Percentiles rank a stretch among this genome's conserved stretches.
Evolutionary conservation across 2,888 invertebrate genomes (phyloP).

Genomic region (Brachypterus glaber): DNA sequence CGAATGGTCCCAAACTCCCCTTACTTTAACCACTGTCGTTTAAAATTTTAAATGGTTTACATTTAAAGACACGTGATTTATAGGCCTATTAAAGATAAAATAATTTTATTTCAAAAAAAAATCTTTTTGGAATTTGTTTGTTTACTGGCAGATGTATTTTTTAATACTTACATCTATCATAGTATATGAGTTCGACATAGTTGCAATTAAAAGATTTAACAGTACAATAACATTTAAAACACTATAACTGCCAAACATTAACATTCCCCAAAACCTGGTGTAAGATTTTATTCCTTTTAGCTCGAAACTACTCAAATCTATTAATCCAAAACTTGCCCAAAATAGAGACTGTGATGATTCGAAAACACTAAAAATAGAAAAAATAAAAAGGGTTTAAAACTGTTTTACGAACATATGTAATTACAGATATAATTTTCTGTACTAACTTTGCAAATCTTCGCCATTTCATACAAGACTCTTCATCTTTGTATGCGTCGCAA

Average conservation of each 20-base stretch:
- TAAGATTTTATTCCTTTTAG: slow-evolving; percentile 79
- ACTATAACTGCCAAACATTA: slow-evolving; percentile 94
- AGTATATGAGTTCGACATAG: slow-evolving; percentile 96
- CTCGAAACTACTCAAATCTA: slow-evolving; percentile 81
- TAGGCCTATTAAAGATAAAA: slow-evolving; percentile 8
- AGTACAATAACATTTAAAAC: slow-evolving; percentile 92
- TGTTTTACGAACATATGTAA: slow-evolving; percentile 1
- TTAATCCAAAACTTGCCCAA: slow-evolving; percentile 93
- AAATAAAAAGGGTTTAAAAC: too few relatives aligned
- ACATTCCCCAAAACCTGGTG: slow-evolving; percentile 88
- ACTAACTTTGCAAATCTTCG: slow-evolving; percentile 70
- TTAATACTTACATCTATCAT: slow-evolving; percentile 68
- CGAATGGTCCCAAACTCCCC: too few relatives aligned
- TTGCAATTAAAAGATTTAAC: slow-evolving; percentile 88
- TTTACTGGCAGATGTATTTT: not conserved
- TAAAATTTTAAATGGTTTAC: too few relatives aligned
- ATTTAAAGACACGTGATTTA: not conserved
- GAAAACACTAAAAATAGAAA: slow-evolving; percentile 60
- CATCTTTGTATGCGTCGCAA: slow-evolving; percentile 70
- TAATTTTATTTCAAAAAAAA: not conserved
- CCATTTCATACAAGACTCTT: slow-evolving; percentile 78
- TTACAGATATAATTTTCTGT: slow-evolving; percentile 4
- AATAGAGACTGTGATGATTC: slow-evolving; percentile 92
- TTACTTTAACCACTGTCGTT: too few relatives aligned
- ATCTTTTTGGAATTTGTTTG: slow-evolving; percentile 5